Conservation (phyloP, 2,888 invertebrate species). For the Rhingia campestris region DNA sequence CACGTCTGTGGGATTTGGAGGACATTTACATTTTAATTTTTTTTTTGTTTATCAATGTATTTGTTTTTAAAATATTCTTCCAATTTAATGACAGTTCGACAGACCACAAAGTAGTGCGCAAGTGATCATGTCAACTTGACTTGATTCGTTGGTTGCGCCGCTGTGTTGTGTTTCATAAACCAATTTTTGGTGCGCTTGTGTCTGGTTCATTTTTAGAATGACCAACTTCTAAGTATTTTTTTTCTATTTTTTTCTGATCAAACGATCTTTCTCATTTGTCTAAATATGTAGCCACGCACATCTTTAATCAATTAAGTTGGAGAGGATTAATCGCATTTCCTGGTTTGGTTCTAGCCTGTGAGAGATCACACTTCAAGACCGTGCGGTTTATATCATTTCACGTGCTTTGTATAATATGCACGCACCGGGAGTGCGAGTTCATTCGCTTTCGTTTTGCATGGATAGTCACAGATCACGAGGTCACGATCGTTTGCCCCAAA, state of each 20-base stretch:
- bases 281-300: slow-evolving; percentile 18
- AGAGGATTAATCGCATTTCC: slow-evolving; percentile 54
- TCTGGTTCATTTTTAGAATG: slow-evolving; percentile 40
- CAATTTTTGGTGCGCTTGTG: background rate
- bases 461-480: slow-evolving; percentile 4
- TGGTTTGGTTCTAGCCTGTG: slow-evolving; percentile 52
- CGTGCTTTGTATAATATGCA: slow-evolving; percentile 6
- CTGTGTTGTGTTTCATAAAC: slow-evolving; percentile 33
- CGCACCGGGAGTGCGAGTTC: slow-evolving; percentile 29
- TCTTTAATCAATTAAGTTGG: slow-evolving; percentile 65
- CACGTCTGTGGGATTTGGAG: slow-evolving; percentile 25
- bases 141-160: slow-evolving; percentile 52
- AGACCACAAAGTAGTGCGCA: slow-evolving; percentile 54
- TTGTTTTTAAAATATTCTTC: slow-evolving; percentile 10
- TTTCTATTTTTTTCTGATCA: slow-evolving; percentile 29
- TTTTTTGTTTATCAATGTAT: background rate
- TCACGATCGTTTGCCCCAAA: background rate
- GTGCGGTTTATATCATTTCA: slow-evolving; percentile 1
- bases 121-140: slow-evolving; percentile 67
- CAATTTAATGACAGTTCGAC: slow-evolving; percentile 50
- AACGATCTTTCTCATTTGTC: slow-evolving; percentile 31
- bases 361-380: slow-evolving; percentile 32
- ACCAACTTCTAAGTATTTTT: slow-evolving; percentile 28
- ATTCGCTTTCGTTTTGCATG: slow-evolving; percentile 11
- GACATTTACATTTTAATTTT: slow-evolving; percentile 32